phyloP scores from a whole-genome alignment of 2,797 vertebrate species.

The Okamejei kenojei region DNA sequence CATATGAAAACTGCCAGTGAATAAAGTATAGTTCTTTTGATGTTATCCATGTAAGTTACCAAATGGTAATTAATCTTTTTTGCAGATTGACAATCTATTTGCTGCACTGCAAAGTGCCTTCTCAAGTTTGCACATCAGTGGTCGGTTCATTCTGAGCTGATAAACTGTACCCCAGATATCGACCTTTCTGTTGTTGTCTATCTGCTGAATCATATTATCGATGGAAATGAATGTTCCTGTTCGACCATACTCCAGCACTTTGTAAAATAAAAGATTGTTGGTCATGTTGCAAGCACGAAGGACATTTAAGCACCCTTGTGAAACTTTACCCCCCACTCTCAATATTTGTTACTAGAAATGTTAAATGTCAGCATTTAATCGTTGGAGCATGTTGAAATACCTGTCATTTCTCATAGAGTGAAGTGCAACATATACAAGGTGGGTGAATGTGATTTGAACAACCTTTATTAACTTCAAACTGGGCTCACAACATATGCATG shows the following conservation, averaged over 20 bases:
- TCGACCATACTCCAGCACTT: constrained; percentile 89
- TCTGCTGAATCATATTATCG: constrained; percentile 83
- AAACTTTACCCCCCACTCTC: not conserved
- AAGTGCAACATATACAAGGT: not conserved
- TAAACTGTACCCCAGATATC: constrained; percentile 79
- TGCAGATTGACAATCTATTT: not conserved
- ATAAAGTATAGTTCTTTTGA: not conserved
- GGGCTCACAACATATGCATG: not conserved
- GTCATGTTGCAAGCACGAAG: not conserved
- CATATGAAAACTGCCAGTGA: no score
- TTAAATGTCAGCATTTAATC: not conserved
- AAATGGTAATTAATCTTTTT: not conserved
- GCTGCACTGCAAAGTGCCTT: constrained; percentile 41
- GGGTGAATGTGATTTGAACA: not conserved
- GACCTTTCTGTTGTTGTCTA: constrained; percentile 76
- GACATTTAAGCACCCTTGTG: not conserved
- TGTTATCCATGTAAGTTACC: not conserved
- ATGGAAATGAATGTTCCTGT: constrained; percentile 91
- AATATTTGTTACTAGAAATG: not conserved
- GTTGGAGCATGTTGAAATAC: not conserved
- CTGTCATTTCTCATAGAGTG: not conserved
- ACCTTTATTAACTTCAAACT: not conserved
- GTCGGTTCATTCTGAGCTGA: constrained; percentile 82
- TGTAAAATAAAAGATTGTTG: not conserved
- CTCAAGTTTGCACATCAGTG: constrained; percentile 92